These are phyloP conservation scores for Ophiothrix spiculata DNA, from an alignment of 35 echinoderm and acorn worm genomes.

Conservation along the genomic window DNA sequence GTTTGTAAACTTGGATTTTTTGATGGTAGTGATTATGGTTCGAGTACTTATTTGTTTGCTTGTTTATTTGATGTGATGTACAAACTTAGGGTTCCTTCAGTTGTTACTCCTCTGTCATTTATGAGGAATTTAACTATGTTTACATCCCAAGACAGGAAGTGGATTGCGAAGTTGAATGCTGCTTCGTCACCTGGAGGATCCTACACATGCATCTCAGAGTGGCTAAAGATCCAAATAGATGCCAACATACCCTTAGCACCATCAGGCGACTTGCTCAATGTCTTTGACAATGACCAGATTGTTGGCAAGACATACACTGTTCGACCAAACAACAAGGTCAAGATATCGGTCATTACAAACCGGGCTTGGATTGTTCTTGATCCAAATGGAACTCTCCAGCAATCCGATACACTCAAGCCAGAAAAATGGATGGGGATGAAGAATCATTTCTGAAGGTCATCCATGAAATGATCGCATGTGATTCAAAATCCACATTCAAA, in stretches of 20 bases:
- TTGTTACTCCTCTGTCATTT: neutral
- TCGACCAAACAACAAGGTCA: neutral
- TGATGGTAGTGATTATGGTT: too few species aligned
- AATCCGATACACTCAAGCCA: neutral
- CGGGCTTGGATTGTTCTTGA: neutral
- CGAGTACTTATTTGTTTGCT: too few species aligned
- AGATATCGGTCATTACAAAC: neutral
- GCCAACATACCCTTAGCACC: neutral
- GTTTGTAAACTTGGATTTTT: too few species aligned
- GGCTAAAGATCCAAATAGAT: neutral
- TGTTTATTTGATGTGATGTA: too few species aligned
- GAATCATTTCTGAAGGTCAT: neutral
- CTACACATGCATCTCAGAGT: neutral
- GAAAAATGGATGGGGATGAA: neutral
- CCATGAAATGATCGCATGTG: neutral
- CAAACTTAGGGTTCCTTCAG: too few species aligned
- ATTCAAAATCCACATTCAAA: neutral
- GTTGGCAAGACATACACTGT: neutral
- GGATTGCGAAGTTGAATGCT: neutral
- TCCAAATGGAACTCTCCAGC: neutral
- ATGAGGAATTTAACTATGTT: neutral
- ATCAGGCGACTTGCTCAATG: neutral
- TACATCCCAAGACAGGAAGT: neutral
- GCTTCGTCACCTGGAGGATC: neutral
- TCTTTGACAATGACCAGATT: neutral